A percentile compares a stretch with the other conserved stretches of the same genome.
These are phyloP conservation scores for Helicoverpa assulta DNA, from an alignment of 2,888 invertebrate genomes.

Conservation along the genomic window DNA sequence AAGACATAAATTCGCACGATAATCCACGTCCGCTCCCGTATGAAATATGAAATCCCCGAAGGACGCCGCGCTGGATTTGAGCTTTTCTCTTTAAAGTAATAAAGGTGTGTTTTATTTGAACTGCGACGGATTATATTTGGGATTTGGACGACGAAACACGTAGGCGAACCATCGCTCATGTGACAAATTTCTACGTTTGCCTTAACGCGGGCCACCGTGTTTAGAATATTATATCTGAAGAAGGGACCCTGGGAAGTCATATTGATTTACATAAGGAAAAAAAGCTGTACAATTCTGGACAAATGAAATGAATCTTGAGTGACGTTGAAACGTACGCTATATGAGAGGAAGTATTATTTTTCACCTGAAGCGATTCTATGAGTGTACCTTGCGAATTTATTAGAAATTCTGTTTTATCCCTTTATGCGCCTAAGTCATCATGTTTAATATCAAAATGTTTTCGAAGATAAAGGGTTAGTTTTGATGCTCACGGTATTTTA, in stretches of 20 bases:
- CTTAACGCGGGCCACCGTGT: constrained; percentile 88
- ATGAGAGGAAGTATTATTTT: constrained; percentile 36
- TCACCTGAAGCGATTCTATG: constrained; percentile 1
- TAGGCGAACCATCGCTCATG: constrained; percentile 90
- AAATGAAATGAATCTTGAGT: constrained; percentile 67
- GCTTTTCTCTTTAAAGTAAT: constrained; percentile 89
- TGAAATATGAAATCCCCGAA: constrained; percentile 84
- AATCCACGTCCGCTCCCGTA: constrained; percentile 79
- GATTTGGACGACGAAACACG: constrained; percentile 89
- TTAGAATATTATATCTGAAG: constrained; percentile 87
- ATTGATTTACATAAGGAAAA: constrained; percentile 86
- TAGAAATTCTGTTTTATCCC: constrained; percentile 9
- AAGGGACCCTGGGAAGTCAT: constrained; percentile 78
- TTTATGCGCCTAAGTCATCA: too few species aligned
- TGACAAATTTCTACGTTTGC: constrained; percentile 91
- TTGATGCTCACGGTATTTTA: too few species aligned
- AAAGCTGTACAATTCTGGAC: constrained; percentile 66
- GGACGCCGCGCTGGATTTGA: constrained; percentile 83
- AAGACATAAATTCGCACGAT: constrained; percentile 87
- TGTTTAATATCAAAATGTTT: too few species aligned
- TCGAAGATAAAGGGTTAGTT: too few species aligned
- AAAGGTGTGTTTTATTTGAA: constrained; percentile 90
- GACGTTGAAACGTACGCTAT: constrained; percentile 42
- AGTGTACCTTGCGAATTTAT: constrained; percentile 18
- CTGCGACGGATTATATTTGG: constrained; percentile 87